These are phyloP conservation scores for Halocynthia aurantium DNA, from an alignment of 23 tunicate genomes.

Conservation along the genomic window DNA sequence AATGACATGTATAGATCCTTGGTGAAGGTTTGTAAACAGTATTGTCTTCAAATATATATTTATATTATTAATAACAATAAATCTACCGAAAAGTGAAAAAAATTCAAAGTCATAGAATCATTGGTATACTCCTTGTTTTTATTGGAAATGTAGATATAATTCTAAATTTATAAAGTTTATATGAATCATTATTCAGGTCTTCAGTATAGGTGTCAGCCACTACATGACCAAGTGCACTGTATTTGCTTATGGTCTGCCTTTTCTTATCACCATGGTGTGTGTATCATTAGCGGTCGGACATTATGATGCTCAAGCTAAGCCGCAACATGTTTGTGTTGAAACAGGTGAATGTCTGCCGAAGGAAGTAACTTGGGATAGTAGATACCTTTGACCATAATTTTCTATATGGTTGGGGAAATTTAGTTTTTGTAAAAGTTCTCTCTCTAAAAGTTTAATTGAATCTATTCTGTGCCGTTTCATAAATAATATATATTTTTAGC, in stretches of 20 bases:
- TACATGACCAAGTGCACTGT: slow-evolving; percentile 13
- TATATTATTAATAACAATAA: too few species aligned
- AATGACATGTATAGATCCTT: slow-evolving; percentile 47
- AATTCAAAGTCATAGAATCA: too few species aligned
- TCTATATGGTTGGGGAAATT: not conserved
- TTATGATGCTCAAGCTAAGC: slow-evolving; percentile 12
- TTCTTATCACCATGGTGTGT: slow-evolving; percentile 23
- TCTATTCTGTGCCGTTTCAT: too few species aligned
- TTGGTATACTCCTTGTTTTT: too few species aligned
- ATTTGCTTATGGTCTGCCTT: slow-evolving; percentile 68
- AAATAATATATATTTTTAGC: too few species aligned
- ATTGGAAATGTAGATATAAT: too few species aligned
- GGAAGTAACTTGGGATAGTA: too few species aligned
- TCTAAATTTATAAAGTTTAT: too few species aligned
- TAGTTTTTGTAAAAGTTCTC: too few species aligned
- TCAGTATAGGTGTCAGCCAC: not conserved
- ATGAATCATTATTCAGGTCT: not conserved
- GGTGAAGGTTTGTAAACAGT: slow-evolving; percentile 45
- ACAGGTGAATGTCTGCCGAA: slow-evolving; percentile 2
- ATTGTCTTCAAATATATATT: not conserved
- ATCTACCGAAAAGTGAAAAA: too few species aligned
- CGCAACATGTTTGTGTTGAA: not conserved
- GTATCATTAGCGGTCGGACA: slow-evolving; percentile 40
- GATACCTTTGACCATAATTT: not conserved
- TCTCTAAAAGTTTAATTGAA: too few species aligned